Base-by-base conservation (phyloP, 1,140 invertebrate genomes). In the Delia radicum region DNA sequence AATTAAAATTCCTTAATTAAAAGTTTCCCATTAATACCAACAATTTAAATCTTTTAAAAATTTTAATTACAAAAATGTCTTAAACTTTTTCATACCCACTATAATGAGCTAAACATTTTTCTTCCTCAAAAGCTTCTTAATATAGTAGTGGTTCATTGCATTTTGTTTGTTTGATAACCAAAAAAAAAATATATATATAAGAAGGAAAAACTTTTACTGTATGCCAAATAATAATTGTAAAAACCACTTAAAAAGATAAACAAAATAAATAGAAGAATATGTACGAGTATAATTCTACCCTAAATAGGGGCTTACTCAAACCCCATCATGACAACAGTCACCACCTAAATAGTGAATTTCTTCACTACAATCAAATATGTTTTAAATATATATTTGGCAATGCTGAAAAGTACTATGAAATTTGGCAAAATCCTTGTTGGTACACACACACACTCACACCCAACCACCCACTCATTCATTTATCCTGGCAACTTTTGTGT, bases 211-310 rank as follows among this genome's bases (percentile, higher is more conserved):
- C n/a, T n/a, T n/a, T n/a, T n/a, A n/a, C n/a, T n/a, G n/a, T n/a
- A n/a, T 42, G 37, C n/a, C n/a, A 75, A 71, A 72, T 72, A 75
- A 75, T 72, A 69, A 71, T 28, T 42, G 33, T 31, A 71, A 75
- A 72, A 75, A 72, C 33, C 74, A 75, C 74, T 75, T 75, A 75
- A 75, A 69, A 69, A 69, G 74, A 75, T 75, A 75, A 75, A 75
- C 74, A 71, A 75, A 75, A 75, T 75, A 75, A 75, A 75, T 75
- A 71, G 74, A 46, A 24, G 48, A 75, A 75, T 75, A 75, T 55
- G 28, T 6, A 67, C 12, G 6, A 67, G n/a, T 24, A 55, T 55
- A 55, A 55, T 55, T 55, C 48, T 18, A 21, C 18, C n/a, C 48
- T 21, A 55, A 55, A 55, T 18, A 55, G 48, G 48, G 24, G 48